phyloP scores from a whole-genome alignment of 2,888 invertebrate species.

The Eupithecia exiguata region DNA sequence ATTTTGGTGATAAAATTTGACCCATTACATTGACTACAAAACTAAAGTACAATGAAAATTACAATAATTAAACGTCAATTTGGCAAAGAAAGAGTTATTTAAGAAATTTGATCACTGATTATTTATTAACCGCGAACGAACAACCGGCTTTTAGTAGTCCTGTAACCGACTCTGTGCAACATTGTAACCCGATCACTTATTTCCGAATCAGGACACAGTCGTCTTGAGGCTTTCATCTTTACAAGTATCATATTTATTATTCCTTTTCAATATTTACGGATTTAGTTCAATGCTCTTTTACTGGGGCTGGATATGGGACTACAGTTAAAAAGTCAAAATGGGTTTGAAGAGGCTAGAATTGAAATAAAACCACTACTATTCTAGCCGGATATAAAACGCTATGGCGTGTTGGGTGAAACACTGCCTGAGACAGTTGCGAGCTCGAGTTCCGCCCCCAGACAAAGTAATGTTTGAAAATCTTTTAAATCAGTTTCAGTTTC shows the following conservation, averaged over 20 bases:
- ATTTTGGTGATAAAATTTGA: too few species aligned
- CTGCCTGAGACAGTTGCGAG: neutral
- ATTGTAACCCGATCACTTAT: conserved; percentile 51
- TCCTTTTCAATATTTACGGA: conserved; percentile 44
- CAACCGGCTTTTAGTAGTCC: neutral
- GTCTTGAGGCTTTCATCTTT: conserved; percentile 45
- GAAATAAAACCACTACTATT: neutral
- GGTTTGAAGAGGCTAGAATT: neutral
- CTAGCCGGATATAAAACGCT: neutral
- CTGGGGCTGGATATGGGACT: neutral
- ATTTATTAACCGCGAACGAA: neutral
- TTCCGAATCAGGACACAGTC: conserved; percentile 46
- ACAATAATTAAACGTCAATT: too few species aligned
- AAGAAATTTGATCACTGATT: too few species aligned
- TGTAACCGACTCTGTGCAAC: conserved; percentile 14
- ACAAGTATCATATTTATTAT: conserved; percentile 47
- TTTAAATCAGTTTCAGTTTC: too few species aligned
- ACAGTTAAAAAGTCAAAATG: neutral
- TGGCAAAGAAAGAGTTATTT: neutral
- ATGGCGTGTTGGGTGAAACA: neutral
- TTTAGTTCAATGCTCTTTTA: conserved; percentile 23
- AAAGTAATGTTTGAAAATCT: neutral
- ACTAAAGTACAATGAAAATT: too few species aligned
- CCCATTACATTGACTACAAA: too few species aligned
- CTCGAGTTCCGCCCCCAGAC: neutral